Conservation (phyloP, 2,888 invertebrate species). For the Priocnemis perturbator region DNA sequence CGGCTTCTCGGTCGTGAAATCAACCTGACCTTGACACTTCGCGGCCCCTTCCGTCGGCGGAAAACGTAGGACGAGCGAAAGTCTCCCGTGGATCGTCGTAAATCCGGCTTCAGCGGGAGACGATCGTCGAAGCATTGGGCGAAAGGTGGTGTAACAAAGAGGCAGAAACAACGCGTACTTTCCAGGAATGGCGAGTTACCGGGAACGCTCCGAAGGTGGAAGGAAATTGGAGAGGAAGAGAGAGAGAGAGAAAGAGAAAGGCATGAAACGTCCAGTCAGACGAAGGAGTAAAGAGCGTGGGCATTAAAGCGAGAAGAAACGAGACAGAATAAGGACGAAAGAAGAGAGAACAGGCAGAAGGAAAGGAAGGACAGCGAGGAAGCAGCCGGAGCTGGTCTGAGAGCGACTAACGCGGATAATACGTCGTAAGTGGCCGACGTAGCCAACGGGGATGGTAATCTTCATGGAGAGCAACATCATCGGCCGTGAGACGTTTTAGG, state of each 20-base stretch:
- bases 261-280: background rate
- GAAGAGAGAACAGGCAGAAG: background rate
- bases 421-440: constrained; percentile 37
- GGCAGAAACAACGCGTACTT: too few species aligned
- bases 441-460: constrained; percentile 40
- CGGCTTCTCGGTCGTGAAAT: too few species aligned
- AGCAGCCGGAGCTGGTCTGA: constrained; percentile 8
- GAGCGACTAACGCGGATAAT: constrained; percentile 36
- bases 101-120: too few species aligned
- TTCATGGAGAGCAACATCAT: constrained; percentile 34
- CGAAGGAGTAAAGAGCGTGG: background rate
- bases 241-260: constrained; percentile 7
- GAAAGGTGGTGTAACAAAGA: too few species aligned
- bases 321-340: background rate
- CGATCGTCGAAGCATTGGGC: too few species aligned
- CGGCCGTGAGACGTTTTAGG: constrained; percentile 39
- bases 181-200: background rate
- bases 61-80: too few species aligned
- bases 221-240: constrained; percentile 14
- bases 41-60: too few species aligned
- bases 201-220: background rate
- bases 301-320: background rate
- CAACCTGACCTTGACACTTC: too few species aligned
- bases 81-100: too few species aligned
- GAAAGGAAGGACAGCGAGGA: constrained; percentile 19